These are phyloP conservation scores for Zosterops borbonicus DNA, from an alignment of 2,113 vertebrate genomes.

Conservation along the genomic window DNA sequence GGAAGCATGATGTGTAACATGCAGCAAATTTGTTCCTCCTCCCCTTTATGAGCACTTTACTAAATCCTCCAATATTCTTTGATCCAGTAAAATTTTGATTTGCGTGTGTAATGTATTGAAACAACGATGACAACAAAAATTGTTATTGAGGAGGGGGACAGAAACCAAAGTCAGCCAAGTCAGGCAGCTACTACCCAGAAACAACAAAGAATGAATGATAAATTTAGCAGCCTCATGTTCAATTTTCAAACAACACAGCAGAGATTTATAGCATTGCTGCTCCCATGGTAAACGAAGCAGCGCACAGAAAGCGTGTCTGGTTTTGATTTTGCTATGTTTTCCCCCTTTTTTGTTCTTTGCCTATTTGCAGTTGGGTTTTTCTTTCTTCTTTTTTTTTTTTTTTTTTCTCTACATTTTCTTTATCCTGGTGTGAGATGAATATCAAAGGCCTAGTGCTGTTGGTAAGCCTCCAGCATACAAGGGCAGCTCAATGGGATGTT, in stretches of 20 bases:
- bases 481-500: slow-evolving; percentile 80
- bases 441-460: slow-evolving; percentile 85
- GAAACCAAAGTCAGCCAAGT: slow-evolving; percentile 73
- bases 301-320: slow-evolving; percentile 79
- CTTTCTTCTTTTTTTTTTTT: too few relatives aligned
- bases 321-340: slow-evolving; percentile 84
- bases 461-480: slow-evolving; percentile 82
- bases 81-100: slow-evolving; percentile 49
- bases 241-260: slow-evolving; percentile 79
- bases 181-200: slow-evolving; percentile 60
- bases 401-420: slow-evolving; percentile 81
- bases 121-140: slow-evolving; percentile 47
- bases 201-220: slow-evolving; percentile 78
- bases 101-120: slow-evolving; percentile 37
- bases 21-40: slow-evolving; percentile 44
- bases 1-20: slow-evolving; percentile 44
- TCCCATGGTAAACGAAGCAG: slow-evolving; percentile 86
- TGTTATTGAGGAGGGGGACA: slow-evolving; percentile 33
- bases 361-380: slow-evolving; percentile 64
- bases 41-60: slow-evolving; percentile 30
- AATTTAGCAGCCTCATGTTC: slow-evolving; percentile 76
- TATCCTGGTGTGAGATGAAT: slow-evolving; percentile 87
- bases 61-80: slow-evolving; percentile 53
- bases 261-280: slow-evolving; percentile 83
- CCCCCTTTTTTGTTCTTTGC: slow-evolving; percentile 78